Percentiles rank a stretch among this genome's conserved stretches.
These are phyloP conservation scores for Slavum lentiscoides DNA, from an alignment of 2,888 invertebrate species.

Conservation along the genomic window DNA sequence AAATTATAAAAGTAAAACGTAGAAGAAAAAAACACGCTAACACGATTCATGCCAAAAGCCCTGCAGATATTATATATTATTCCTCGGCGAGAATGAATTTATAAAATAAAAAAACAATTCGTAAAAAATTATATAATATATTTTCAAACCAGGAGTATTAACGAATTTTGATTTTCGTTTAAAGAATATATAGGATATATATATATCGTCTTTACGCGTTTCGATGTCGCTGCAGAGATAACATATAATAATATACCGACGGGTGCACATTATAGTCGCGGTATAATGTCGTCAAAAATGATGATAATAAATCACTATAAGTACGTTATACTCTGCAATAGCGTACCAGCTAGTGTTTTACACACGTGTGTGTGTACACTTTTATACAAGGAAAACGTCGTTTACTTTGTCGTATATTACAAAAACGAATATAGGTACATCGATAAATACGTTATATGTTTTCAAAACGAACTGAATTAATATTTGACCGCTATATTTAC, in stretches of 20 bases:
- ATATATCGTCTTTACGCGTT: background rate
- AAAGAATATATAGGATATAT: too few species aligned
- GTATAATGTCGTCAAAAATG: conserved; percentile 21
- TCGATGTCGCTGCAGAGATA: conserved; percentile 8
- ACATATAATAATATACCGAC: too few species aligned
- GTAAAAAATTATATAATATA: background rate
- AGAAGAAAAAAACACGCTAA: background rate
- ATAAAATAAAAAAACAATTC: background rate
- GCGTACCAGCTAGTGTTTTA: too few species aligned
- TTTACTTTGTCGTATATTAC: conserved; percentile 24
- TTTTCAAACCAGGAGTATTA: background rate
- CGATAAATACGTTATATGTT: conserved; percentile 22
- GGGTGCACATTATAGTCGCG: background rate
- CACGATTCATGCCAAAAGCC: background rate
- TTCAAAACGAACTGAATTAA: conserved; percentile 47
- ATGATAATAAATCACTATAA: conserved; percentile 19
- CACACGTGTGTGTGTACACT: background rate
- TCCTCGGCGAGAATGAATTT: too few species aligned
- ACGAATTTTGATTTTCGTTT: conserved; percentile 10
- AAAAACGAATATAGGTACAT: conserved; percentile 18
- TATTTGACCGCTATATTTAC: conserved; percentile 32
- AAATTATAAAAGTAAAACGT: background rate
- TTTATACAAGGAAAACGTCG: conserved; percentile 15
- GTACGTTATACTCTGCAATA: too few species aligned
- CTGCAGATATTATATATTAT: background rate